Percentiles rank a stretch among this genome's conserved stretches.
Conservation (phyloP, 1,140 invertebrate species). For the Drosophila parabipectinata region DNA sequence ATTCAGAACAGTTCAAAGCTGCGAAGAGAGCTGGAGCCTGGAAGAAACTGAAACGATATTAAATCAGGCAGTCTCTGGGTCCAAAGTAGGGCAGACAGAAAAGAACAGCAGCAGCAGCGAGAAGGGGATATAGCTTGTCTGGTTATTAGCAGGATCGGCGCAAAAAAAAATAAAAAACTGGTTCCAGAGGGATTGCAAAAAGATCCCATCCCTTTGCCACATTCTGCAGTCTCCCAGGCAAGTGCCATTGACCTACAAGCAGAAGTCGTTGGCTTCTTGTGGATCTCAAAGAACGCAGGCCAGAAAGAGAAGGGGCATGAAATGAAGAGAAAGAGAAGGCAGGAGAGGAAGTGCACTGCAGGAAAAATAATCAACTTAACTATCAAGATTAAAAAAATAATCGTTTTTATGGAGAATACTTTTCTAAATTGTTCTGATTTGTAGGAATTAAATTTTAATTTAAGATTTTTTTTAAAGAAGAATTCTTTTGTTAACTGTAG, state of each 20-base stretch:
- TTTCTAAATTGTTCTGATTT: background rate
- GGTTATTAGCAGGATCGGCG: slow-evolving; percentile 71
- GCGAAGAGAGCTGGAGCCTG: slow-evolving; percentile 13
- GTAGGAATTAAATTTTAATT: background rate
- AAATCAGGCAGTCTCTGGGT: slow-evolving; percentile 48
- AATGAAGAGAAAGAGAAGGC: background rate
- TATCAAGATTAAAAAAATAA: background rate
- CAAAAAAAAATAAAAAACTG: slow-evolving; percentile 55
- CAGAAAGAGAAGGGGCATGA: background rate
- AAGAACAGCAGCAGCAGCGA: slow-evolving; percentile 7
- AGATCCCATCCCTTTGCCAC: slow-evolving; percentile 17
- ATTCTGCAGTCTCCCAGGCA: slow-evolving; percentile 19
- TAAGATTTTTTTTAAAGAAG: too few relatives aligned
- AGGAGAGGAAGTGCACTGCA: slow-evolving; percentile 15
- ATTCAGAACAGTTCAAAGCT: slow-evolving; percentile 28
- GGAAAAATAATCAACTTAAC: background rate
- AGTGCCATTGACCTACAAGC: slow-evolving; percentile 74
- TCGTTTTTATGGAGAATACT: background rate
- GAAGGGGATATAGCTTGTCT: slow-evolving; percentile 37
- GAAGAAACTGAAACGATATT: slow-evolving; percentile 43
- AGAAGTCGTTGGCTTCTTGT: slow-evolving; percentile 72
- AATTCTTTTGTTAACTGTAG: background rate
- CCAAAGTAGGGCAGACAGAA: slow-evolving; percentile 66
- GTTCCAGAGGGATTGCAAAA: slow-evolving; percentile 36
- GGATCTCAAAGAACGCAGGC: slow-evolving; percentile 27